phyloP scores from a whole-genome alignment of 2,113 vertebrate genomes.

The Leptobrachium ailaonicum region DNA sequence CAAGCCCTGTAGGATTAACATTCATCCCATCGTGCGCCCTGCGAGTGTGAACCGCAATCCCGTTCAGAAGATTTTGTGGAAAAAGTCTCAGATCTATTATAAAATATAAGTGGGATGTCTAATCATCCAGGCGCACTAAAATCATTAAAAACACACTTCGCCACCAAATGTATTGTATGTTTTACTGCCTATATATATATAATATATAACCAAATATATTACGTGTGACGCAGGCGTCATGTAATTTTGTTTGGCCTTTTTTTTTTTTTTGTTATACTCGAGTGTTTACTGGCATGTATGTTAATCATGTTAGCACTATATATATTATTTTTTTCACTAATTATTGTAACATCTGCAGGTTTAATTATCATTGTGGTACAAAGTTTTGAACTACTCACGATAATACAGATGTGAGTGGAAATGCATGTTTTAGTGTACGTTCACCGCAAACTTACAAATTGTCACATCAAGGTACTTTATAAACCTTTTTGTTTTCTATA shows the following conservation, averaged over 20 bases:
- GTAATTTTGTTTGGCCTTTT: conserved; percentile 53
- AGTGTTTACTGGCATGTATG: conserved; percentile 58
- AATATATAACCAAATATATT: conserved; percentile 42
- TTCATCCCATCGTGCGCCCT: no score
- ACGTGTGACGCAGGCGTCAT: conserved; percentile 67
- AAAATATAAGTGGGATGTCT: not conserved
- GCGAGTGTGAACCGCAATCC: no score
- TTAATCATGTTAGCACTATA: conserved; percentile 54
- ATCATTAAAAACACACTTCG: conserved; percentile 32
- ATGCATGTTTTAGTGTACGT: conserved; percentile 56
- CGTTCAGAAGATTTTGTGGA: no score
- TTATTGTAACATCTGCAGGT: conserved; percentile 53
- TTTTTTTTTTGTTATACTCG: conserved; percentile 51
- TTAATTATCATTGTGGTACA: conserved; percentile 43
- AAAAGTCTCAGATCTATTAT: not conserved
- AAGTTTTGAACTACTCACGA: conserved; percentile 28
- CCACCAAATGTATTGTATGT: conserved; percentile 45
- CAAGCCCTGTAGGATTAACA: no score
- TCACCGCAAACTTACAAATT: conserved; percentile 24
- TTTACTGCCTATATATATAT: conserved; percentile 50
- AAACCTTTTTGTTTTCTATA: conserved; percentile 63
- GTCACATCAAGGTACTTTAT: conserved; percentile 50
- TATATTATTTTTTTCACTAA: conserved; percentile 46
- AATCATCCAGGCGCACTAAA: conserved; percentile 1
- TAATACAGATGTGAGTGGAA: conserved; percentile 41